Base-by-base conservation (phyloP, 2,888 invertebrate genomes). In the Eutolmus rufibarbis region DNA sequence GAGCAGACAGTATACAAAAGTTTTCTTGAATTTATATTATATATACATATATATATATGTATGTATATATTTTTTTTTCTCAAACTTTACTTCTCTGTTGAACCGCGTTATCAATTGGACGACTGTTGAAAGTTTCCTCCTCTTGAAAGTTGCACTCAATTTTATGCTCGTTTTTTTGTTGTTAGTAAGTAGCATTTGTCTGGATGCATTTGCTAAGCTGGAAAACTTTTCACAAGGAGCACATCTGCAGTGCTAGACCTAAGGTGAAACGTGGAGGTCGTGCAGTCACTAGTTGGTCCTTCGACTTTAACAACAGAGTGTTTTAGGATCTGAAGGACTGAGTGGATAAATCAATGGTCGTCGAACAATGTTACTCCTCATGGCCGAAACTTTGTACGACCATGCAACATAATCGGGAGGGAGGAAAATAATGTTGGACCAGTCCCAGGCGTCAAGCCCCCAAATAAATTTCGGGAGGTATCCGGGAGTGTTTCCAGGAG, bases 261-360 rank as follows among this genome's bases (percentile, higher is more conserved):
- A 78, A 78, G 43, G 43, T 78, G 23, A 78, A 37, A 78, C 43
- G 40, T 23, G 43, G 23, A 19, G 78, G n/a, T 19, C 78, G 14
- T 78, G 28, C 23, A 78, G 78, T 78, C 43, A 78, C 78, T 78
- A 40, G 78, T 43, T 78, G 12, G 40, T 28, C 66, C 66, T 66
- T 66, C 66, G 66, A 78, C 40, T 40, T 40, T 19, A 37, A 19
- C 43, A 78, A 37, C 78, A 40, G 4, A 40, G 12, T 40, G 40
- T 7, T 23, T 19, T 34, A 16, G 23, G 19, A 19, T 37, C 34
- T 14, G 34, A 43, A 1, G 16, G 40, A 19, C 37, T 23, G 43
- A 78, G 78, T 78, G 37, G 43, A 78, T 78, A 78, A 78, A 43
- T 78, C 78, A 78, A 66, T 66, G 66, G 66, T 19, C 66, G 37